These are phyloP conservation scores for Coptodon rendalli DNA, from an alignment of 2,113 vertebrate genomes.

Conservation along the genomic window DNA sequence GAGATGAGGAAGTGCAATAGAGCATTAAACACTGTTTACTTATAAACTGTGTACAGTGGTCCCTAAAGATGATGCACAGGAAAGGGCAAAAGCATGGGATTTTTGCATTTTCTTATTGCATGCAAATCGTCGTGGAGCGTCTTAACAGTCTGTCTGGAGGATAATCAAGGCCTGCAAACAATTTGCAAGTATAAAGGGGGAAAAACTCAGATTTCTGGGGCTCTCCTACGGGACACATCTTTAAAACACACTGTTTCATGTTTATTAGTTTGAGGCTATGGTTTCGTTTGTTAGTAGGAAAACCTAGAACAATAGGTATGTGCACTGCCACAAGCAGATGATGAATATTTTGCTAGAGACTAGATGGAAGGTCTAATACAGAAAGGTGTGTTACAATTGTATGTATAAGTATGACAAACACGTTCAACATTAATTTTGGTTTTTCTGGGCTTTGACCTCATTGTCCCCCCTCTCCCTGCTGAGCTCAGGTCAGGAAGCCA, in stretches of 20 bases:
- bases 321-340: background rate
- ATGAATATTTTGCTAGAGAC: background rate
- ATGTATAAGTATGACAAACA: background rate
- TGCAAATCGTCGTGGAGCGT: background rate
- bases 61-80: background rate
- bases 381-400: background rate
- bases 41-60: background rate
- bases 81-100: background rate
- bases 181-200: background rate
- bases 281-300: background rate
- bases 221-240: background rate
- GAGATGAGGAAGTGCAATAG: fast-evolving
- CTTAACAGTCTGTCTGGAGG: background rate
- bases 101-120: background rate
- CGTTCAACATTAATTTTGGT: background rate
- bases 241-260: background rate
- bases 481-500: background rate
- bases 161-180: background rate
- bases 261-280: background rate
- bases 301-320: background rate
- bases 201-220: background rate
- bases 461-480: background rate
- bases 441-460: background rate
- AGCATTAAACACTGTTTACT: background rate
- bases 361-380: background rate